Conservation (phyloP, 2,797 vertebrate genomes). For the Luscinia luscinia region DNA sequence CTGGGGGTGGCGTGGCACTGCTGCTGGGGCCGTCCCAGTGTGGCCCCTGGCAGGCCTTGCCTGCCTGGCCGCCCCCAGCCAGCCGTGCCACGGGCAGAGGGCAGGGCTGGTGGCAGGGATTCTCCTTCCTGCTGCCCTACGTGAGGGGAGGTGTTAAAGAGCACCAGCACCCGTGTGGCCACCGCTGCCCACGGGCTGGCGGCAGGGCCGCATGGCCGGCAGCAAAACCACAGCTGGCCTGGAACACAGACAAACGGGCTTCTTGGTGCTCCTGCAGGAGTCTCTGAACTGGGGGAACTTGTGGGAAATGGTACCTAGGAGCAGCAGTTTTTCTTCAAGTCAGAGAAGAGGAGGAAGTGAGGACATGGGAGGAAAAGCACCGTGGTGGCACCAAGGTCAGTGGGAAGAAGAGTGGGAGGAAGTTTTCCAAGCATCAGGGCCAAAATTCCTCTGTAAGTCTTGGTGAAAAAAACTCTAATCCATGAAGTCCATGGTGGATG, state of each 20-base stretch:
- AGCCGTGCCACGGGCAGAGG: accelerated
- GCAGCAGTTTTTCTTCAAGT: too few relatives aligned
- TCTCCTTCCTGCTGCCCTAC: neutral
- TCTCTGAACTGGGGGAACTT: too few relatives aligned
- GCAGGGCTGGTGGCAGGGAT: neutral
- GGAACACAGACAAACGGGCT: too few relatives aligned
- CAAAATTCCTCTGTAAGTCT: neutral
- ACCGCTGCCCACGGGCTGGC: too few relatives aligned
- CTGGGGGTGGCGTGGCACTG: too few relatives aligned
- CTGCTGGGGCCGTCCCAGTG: neutral
- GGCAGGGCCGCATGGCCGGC: too few relatives aligned
- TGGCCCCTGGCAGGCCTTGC: accelerated
- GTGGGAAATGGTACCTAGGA: too few relatives aligned
- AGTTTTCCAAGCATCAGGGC: neutral
- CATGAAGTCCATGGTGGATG: neutral
- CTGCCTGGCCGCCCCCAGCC: neutral
- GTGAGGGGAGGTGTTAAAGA: neutral
- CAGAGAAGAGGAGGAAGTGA: neutral
- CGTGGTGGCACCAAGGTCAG: neutral
- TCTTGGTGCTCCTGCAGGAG: too few relatives aligned
- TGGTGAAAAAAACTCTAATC: neutral
- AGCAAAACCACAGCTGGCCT: too few relatives aligned
- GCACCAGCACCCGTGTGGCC: too few relatives aligned
- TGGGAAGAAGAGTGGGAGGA: neutral
- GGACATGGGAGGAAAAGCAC: neutral